Base-by-base conservation (phyloP, 2,113 vertebrate species). In the Dromiciops gliroides region DNA sequence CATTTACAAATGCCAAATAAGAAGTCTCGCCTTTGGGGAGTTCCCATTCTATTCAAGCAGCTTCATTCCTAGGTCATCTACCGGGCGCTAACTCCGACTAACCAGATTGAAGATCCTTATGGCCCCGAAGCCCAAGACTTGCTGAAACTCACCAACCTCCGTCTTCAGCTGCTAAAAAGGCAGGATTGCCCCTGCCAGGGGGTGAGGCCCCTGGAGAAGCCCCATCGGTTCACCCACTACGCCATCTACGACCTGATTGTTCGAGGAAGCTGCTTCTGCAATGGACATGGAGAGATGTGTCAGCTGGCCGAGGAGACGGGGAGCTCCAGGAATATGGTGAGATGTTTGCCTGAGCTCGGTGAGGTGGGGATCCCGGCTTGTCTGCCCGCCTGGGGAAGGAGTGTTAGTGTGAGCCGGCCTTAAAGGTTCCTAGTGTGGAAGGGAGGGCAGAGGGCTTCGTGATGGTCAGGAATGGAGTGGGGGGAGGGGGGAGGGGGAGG, bases 241-340 rank as follows among this genome's bases (percentile, higher is more conserved):
- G 99, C 99, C 92, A 98, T 99, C 98, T 99, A 99, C 96, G 99
- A 99, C 96, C 98, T 99, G 96, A 98, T 99, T 94, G 97, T 99
- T 90, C 98, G 98, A 88, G 99, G 99, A 52, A 99, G 99, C 90
- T 99, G 99, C 97, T 98, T 99, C 94, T 99, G 99, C 93, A 99
- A 99, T 0, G 99, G 99, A 7, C 99, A 99, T 2, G 99, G 99
- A 3, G 99, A 99, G 95, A 94, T 98, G n/a, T 99, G 99, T 2
- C 97, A 98, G 92, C 95, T 98, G 67, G 89, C 98, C 95, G 98
- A 98, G 94, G 96, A 56, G 91, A 98, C 97, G 0, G 92, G 93
- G 47, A 93, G 94, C 23, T 23, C 28, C 3, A 98, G 98, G 53
- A 98, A 95, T 0, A 48, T 97, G 97, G 98, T 98, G 92, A 98